Evolutionary conservation across 2,797 vertebrate genomes (phyloP), one percentile per base, ranked within the genome.

Genomic region (Melanotaenia trifasciata): DNA sequence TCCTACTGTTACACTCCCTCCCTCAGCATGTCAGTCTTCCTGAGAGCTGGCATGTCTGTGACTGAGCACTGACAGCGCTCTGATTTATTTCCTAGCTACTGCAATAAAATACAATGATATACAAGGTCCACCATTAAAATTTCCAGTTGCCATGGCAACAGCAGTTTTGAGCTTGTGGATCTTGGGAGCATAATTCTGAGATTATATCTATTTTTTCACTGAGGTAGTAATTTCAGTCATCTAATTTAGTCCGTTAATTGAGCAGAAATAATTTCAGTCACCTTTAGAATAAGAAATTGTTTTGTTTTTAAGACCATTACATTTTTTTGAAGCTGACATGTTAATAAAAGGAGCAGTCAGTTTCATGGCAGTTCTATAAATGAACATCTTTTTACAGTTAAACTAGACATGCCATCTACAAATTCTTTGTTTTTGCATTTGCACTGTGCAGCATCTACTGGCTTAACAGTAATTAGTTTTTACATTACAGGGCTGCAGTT

Each of bases 101-200:
- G 77, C 78, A 83, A 82, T 90, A 89, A 89, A 92, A 90, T 72
- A 85, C 90, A 92, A 84, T 78, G 71, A 83, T 85, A 87, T 77
- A 88, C 82, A 81, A 89, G 88, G 86, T 90, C 84, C 84, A 80
- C 73, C 86, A 80, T 88, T 84, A 91, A 90, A 92, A 90, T 91
- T 87, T 92, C 87, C 86, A 83, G 94, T 95, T 95, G 90, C 93
- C 89, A 94, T 94, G 92, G 94, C 76, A 94, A 95, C 95, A 81
- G 82, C 68, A 56, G 83, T 90, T 93, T 90, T 90, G 63, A 88
- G 85, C 74, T 64, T 87, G 76, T 76, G 84, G n/a, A 64, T 84
- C 78, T 72, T 60, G 58, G 72, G 64, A 79, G 63, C 69, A 80
- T 78, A 61, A 78, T 68, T 62, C 67, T 74, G 53, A 76, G 76